phyloP scores from a whole-genome alignment of 2,113 vertebrate genomes.

The Progne subis region DNA sequence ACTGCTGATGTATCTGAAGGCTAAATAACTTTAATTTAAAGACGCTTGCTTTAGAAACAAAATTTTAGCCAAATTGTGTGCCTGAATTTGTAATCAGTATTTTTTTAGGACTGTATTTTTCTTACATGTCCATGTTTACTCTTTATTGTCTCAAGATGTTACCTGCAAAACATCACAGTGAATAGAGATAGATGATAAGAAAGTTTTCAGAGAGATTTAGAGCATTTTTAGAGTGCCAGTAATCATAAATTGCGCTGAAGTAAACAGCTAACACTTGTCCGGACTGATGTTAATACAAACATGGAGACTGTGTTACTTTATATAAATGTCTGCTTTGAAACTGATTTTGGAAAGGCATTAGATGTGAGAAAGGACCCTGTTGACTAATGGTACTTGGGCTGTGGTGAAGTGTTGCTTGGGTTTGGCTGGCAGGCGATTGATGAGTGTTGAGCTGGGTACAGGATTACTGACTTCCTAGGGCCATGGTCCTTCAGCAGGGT shows the following conservation, averaged over 20 bases:
- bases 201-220: background rate
- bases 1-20: background rate
- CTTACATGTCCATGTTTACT: background rate
- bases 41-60: background rate
- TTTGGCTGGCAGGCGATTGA: background rate
- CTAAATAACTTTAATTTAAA: background rate
- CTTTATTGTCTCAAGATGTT: background rate
- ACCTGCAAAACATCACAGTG: background rate
- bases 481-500: accelerated
- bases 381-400: background rate
- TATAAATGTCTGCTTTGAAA: background rate
- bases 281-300: background rate
- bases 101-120: background rate
- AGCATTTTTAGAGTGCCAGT: background rate
- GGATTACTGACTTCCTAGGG: no score
- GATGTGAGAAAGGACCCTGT: background rate
- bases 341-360: background rate
- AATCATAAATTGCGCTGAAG: background rate
- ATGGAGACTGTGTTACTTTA: background rate
- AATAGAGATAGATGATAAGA: background rate
- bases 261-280: background rate
- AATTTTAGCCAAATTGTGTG: background rate
- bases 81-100: background rate
- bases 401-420: background rate
- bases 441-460: background rate